Evolutionary conservation across 2,888 invertebrate genomes (phyloP).

Genomic region (Junonia oenone): DNA sequence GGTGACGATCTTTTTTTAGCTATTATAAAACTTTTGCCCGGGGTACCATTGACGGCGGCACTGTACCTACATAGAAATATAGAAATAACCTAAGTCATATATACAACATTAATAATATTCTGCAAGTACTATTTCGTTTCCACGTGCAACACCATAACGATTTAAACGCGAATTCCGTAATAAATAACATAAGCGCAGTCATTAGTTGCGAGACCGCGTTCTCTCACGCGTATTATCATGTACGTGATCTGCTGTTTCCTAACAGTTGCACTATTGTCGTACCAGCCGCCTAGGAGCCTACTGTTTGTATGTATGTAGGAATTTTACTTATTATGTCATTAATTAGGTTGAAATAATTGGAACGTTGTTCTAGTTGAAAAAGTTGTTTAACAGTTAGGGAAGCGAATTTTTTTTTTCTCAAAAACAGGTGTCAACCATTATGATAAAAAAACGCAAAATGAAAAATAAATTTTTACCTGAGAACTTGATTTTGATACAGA

Average conservation of each 20-base stretch:
- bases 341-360: neutral
- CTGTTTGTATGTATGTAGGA: neutral
- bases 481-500: too few relatives aligned
- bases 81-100: neutral
- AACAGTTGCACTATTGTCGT: constrained; percentile 11
- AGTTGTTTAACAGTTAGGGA: too few relatives aligned
- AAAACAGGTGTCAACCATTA: too few relatives aligned
- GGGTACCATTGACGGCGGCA: too few relatives aligned
- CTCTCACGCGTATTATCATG: constrained; percentile 25
- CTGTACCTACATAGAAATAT: neutral
- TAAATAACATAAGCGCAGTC: constrained; percentile 8
- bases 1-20: too few relatives aligned
- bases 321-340: neutral
- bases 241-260: constrained; percentile 20
- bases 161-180: constrained; percentile 1
- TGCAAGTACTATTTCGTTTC: too few relatives aligned
- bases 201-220: constrained; percentile 27
- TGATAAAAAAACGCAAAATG: too few relatives aligned
- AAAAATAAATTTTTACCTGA: too few relatives aligned
- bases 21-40: too few relatives aligned
- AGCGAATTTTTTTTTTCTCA: too few relatives aligned
- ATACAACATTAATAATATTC: too few relatives aligned
- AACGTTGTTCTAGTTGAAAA: too few relatives aligned
- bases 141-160: neutral
- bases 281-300: neutral